Evolutionary conservation across 2,797 vertebrate species (phyloP).

Genomic region (Sphenopsis melanotis): DNA sequence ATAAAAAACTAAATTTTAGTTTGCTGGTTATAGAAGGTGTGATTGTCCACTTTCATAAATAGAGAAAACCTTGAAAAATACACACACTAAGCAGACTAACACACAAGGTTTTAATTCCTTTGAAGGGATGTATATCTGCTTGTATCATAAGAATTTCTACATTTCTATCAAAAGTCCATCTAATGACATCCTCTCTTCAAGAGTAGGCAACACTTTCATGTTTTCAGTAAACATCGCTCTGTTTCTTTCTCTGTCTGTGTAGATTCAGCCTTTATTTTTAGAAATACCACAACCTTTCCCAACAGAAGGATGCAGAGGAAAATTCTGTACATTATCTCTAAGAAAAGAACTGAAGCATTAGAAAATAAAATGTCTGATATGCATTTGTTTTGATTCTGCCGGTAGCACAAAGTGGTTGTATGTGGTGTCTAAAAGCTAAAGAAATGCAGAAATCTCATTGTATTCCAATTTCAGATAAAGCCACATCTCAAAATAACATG

Average conservation of each 20-base stretch:
- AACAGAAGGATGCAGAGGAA: background rate
- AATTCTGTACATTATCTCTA: background rate
- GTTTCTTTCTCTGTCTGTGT: background rate
- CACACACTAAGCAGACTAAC: rapidly evolving
- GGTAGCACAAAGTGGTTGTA: background rate
- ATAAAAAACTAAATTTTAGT: background rate
- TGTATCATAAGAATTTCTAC: background rate
- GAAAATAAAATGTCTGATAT: background rate
- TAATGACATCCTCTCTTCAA: background rate
- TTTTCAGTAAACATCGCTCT: background rate
- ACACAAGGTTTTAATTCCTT: background rate
- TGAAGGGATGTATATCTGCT: background rate
- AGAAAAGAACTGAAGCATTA: background rate
- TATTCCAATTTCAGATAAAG: background rate
- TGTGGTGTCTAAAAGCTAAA: background rate
- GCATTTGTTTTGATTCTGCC: background rate
- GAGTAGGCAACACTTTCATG: background rate
- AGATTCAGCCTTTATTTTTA: background rate
- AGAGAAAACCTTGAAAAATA: background rate
- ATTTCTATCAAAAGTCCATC: background rate
- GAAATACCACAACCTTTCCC: background rate
- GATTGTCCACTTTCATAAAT: background rate
- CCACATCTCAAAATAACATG: background rate
- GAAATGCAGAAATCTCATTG: background rate
- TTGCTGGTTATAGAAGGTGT: background rate